These are phyloP conservation scores for Gerris lacustris DNA, from an alignment of 2,888 invertebrate genomes.

Conservation along the genomic window DNA sequence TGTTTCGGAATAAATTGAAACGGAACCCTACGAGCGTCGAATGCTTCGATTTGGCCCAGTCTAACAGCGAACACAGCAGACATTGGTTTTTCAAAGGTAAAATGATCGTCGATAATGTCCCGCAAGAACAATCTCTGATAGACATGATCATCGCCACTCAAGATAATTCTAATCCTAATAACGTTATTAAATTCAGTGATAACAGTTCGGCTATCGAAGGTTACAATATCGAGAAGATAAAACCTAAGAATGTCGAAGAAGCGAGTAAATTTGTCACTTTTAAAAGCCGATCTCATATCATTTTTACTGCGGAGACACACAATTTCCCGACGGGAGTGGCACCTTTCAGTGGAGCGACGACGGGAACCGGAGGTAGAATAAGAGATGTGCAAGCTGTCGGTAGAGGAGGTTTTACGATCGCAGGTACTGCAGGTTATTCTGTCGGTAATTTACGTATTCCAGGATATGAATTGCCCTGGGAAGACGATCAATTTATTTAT, in stretches of 20 bases:
- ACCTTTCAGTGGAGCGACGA: slow-evolving; percentile 92
- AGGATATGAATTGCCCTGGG: slow-evolving; percentile 83
- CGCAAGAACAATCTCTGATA: slow-evolving; percentile 69
- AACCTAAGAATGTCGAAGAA: slow-evolving; percentile 53
- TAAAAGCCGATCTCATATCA: slow-evolving; percentile 63
- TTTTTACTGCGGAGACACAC: slow-evolving; percentile 97
- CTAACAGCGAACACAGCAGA: slow-evolving; percentile 94
- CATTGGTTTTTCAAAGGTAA: slow-evolving; percentile 98
- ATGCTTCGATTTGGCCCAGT: slow-evolving; percentile 94
- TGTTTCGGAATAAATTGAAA: slow-evolving; percentile 69
- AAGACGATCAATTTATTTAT: slow-evolving; percentile 57
- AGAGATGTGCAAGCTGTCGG: slow-evolving; percentile 93
- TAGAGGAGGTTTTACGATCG: slow-evolving; percentile 83
- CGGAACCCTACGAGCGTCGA: slow-evolving; percentile 95
- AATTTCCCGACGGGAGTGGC: slow-evolving; percentile 97
- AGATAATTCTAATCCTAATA: slow-evolving; percentile 70
- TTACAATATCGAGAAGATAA: slow-evolving; percentile 54
- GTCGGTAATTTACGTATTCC: slow-evolving; percentile 78
- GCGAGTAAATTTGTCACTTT: slow-evolving; percentile 47
- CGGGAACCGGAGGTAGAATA: slow-evolving; percentile 91
- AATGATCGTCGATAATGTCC: slow-evolving; percentile 68
- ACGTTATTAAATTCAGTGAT: slow-evolving; percentile 92
- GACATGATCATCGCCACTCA: slow-evolving; percentile 90
- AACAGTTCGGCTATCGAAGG: slow-evolving; percentile 92
- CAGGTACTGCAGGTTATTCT: slow-evolving; percentile 92